phyloP scores from a whole-genome alignment of 1,140 invertebrate species.

The Diuraphis noxia region DNA sequence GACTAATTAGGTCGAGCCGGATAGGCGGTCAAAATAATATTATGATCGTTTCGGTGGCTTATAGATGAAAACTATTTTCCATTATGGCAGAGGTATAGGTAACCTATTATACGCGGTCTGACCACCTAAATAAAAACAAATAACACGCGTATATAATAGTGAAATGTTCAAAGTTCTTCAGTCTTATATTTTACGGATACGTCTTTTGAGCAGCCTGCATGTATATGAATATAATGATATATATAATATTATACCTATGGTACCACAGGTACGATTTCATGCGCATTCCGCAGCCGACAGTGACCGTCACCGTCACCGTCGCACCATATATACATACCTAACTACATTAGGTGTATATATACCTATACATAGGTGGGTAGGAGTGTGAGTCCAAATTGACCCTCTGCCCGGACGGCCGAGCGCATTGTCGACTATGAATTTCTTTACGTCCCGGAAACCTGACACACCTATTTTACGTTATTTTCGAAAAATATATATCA shows the following conservation, averaged over 20 bases:
- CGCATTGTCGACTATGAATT: not conserved
- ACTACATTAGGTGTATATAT: not conserved
- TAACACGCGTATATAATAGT: not conserved
- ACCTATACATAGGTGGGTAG: not conserved
- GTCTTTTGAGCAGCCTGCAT: not conserved
- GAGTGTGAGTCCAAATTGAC: not conserved
- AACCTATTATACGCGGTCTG: not conserved
- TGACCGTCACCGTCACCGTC: not conserved
- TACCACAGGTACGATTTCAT: not conserved
- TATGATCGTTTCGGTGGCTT: constrained; percentile 4
- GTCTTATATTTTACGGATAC: not conserved
- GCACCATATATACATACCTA: too few relatives aligned
- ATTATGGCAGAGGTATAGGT: not conserved
- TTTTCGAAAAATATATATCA: not conserved
- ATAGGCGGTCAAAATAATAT: not conserved
- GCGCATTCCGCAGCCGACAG: not conserved
- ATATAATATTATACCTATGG: not conserved
- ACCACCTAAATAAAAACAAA: not conserved
- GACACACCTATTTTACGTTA: not conserved
- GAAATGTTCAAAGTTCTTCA: not conserved
- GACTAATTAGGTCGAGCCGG: constrained; percentile 14
- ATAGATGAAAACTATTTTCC: constrained; percentile 5
- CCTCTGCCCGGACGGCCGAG: not conserved
- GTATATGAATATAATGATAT: not conserved
- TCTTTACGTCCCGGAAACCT: not conserved